Evolutionary conservation across 2,888 invertebrate species (phyloP), one percentile per base, ranked within the genome.

Genomic region (Limnephilus rhombicus): DNA sequence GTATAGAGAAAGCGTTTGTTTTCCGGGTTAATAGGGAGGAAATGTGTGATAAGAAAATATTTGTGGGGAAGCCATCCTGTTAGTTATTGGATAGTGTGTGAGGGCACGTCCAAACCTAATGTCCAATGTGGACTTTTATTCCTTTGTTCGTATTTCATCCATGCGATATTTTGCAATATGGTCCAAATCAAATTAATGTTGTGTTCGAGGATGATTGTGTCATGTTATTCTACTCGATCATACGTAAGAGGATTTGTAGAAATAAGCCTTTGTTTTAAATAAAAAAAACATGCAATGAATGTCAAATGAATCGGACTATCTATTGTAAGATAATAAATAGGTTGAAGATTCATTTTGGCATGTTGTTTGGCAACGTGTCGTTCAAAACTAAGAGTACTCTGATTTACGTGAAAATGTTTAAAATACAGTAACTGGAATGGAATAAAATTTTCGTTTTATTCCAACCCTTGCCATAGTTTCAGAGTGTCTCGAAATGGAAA

Each of bases 11-110:
- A 91, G 92, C 93, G 93, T 93, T 93, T 93, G 93, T 93, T 93
- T 93, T 93, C 85, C 93, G 93, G 92, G 93, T 93, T 93, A 93
- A 93, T 93, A 93, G 93, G 93, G 93, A 93, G 93, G 93, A 93
- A 93, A 93, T 92, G 92, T 93, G 93, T 93, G 93, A 93, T 93
- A 93, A 93, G 93, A 93, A 93, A 93, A 93, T 93, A 93, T 93
- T 93, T 93, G 92, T 92, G 85, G 91, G 93, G 92, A 92, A 90
- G 68, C 31, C 89, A 90, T 92, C 88, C 92, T 91, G 90, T 92
- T 90, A 92, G 90, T 93, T 93, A 93, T 93, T 92, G 93, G 92
- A 89, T 85, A 87, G 91, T 93, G 90, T 90, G 91, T 91, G 92
- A 91, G 90, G 93, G 91, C 93, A 93, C 93, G 93, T 93, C 91